phyloP scores from a whole-genome alignment of 1,140 invertebrate species.

The Proctacanthus coquilletti region DNA sequence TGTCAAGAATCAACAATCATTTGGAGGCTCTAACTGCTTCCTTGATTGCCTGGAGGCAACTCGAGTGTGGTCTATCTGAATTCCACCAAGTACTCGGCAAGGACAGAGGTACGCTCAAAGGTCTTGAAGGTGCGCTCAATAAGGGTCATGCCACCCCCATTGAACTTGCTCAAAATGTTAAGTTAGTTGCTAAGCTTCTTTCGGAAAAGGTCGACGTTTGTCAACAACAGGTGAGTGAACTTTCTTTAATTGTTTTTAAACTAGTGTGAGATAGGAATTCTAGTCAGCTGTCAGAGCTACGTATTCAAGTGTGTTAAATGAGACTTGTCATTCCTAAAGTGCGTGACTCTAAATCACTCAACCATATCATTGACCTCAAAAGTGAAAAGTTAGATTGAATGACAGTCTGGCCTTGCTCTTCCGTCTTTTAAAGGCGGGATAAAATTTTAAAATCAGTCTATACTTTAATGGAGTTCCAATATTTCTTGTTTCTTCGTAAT shows the following conservation, averaged over 20 bases:
- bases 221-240: slow-evolving; percentile 29
- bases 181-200: slow-evolving; percentile 48
- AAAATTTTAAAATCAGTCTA: too few species aligned
- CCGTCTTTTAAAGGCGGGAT: too few species aligned
- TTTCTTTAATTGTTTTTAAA: too few species aligned
- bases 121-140: slow-evolving; percentile 42
- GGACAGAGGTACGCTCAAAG: slow-evolving; percentile 44
- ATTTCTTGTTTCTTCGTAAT: too few species aligned
- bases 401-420: too few species aligned
- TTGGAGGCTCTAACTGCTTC: slow-evolving; percentile 27
- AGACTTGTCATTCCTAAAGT: background rate
- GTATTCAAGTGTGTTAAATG: background rate
- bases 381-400: too few species aligned
- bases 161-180: slow-evolving; percentile 43
- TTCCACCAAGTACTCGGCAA: slow-evolving; percentile 43
- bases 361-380: too few species aligned
- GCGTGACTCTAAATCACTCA: too few species aligned
- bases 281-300: background rate
- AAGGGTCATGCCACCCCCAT: slow-evolving; percentile 42
- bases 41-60: slow-evolving; percentile 43
- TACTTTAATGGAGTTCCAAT: too few species aligned
- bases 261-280: background rate
- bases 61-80: slow-evolving; percentile 43
- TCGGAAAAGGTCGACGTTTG: slow-evolving; percentile 42
- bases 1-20: slow-evolving; percentile 19